phyloP scores from a whole-genome alignment of 2,797 vertebrate genomes.

The Pantherophis vulpinus region DNA sequence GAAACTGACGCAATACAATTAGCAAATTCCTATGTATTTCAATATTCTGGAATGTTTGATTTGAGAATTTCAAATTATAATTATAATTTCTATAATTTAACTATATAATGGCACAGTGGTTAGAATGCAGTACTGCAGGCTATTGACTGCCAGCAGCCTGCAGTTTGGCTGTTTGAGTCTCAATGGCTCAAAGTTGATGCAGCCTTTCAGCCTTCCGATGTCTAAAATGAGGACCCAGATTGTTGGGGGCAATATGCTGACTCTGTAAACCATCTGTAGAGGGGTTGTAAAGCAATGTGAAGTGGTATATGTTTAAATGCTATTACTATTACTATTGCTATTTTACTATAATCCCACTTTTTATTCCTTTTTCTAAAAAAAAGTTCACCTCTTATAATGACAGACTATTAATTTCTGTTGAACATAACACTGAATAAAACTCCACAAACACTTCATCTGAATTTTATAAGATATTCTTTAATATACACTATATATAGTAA shows the following conservation, averaged over 20 bases:
- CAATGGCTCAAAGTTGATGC: no score
- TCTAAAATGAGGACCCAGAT: no score
- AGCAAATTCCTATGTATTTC: not conserved
- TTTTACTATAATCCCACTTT: not conserved
- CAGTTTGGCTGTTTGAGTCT: no score
- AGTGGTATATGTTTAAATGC: no score
- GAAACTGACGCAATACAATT: not conserved
- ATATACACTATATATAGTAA: slow-evolving; percentile 9
- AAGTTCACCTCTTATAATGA: not conserved
- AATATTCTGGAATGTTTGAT: not conserved
- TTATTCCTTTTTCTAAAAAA: not conserved
- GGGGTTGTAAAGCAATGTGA: no score
- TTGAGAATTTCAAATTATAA: not conserved
- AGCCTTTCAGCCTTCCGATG: no score
- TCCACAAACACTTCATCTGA: not conserved
- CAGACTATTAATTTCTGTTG: not conserved
- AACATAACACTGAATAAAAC: not conserved
- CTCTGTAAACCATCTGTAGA: no score
- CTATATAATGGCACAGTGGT: no score
- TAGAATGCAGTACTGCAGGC: no score
- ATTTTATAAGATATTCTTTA: not conserved
- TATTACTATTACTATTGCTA: no score
- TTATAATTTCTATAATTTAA: not conserved
- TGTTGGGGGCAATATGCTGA: no score
- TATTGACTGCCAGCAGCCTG: no score